These are phyloP conservation scores for Zelostemma sp. DNA, from an alignment of 1,140 invertebrate species.

Conservation along the genomic window DNA sequence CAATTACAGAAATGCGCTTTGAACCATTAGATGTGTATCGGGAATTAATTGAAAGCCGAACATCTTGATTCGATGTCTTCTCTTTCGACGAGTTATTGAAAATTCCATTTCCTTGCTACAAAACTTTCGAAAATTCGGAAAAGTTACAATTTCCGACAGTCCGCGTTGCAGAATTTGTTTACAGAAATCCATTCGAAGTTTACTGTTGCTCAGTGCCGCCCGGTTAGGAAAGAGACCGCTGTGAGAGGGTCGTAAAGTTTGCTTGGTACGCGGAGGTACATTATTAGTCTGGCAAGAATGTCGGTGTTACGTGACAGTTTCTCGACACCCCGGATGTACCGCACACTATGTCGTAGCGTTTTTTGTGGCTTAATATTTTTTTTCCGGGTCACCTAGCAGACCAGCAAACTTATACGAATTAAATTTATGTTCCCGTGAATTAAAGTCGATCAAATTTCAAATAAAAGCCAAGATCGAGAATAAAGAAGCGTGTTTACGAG, in stretches of 20 bases:
- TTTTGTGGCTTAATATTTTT: neutral
- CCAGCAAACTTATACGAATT: too few species aligned
- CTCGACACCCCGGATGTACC: neutral
- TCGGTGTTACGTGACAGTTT: slow-evolving; percentile 8
- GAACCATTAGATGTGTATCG: slow-evolving; percentile 2
- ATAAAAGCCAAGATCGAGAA: too few species aligned
- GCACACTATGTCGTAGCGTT: neutral
- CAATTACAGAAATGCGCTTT: slow-evolving; percentile 44
- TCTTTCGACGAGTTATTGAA: too few species aligned
- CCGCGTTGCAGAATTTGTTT: too few species aligned
- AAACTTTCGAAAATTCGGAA: too few species aligned
- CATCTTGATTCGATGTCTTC: neutral
- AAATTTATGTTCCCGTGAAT: too few species aligned
- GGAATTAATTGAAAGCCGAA: neutral
- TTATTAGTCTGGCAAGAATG: slow-evolving; percentile 4
- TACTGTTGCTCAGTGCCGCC: neutral
- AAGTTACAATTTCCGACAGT: too few species aligned
- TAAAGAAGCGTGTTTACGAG: neutral
- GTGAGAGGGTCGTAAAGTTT: slow-evolving; percentile 6
- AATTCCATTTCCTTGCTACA: too few species aligned
- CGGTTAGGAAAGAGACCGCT: slow-evolving; percentile 5
- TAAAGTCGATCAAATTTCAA: too few species aligned
- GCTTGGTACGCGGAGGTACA: neutral
- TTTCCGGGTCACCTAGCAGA: too few species aligned
- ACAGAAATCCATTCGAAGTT: slow-evolving; percentile 1